Evolutionary conservation across 2,113 vertebrate species (phyloP), one percentile per base, ranked within the genome.

Genomic region (Diglossa brunneiventris): DNA sequence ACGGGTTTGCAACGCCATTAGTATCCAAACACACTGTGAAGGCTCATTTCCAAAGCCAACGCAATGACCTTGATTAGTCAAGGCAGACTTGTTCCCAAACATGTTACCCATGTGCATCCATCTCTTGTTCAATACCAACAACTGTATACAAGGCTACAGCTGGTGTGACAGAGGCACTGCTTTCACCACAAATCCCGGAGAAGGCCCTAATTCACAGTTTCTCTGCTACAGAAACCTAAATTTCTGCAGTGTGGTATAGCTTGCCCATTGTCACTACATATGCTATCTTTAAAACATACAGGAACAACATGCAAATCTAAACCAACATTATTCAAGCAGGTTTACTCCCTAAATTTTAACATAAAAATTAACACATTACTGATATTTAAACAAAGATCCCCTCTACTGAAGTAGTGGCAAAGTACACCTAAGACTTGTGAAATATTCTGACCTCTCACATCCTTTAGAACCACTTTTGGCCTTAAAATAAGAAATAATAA

Each of bases 221-320:
- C 49, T 42, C 6, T 8, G 19, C 10, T 13, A 87, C 16, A 82
- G 50, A 69, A 90, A 90, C 37, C 9, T 19, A 41, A 49, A 15
- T 11, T 68, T 47, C 28, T 59, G 28, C 58, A 67, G 23, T 69
- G 12, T 42, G 16, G 83, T 28, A 41, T 31, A 63, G 44, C 35
- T 67, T 75, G 31, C 31, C 26, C 5, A 2, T 15, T n/a, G n/a
- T 55, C 53, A 35, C 27, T 39, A 44, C 22, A 33, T 0, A 0
- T 67, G 49, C 44, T 31, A 42, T 7, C 56, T 76, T 85, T 67
- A 75, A 83, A 70, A 42, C 24, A 30, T 11, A 39, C 6, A 83
- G n/a, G 16, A 89, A 77, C 20, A 94, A 74, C 4, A 33, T 1
- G 10, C 6, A 75, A 74, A 87, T 11, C 47, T 42, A 78, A 70